Percentiles rank a stretch among this genome's conserved stretches.
Conservation (phyloP, 2,797 vertebrate genomes). For the Coccyzus lansbergi region DNA sequence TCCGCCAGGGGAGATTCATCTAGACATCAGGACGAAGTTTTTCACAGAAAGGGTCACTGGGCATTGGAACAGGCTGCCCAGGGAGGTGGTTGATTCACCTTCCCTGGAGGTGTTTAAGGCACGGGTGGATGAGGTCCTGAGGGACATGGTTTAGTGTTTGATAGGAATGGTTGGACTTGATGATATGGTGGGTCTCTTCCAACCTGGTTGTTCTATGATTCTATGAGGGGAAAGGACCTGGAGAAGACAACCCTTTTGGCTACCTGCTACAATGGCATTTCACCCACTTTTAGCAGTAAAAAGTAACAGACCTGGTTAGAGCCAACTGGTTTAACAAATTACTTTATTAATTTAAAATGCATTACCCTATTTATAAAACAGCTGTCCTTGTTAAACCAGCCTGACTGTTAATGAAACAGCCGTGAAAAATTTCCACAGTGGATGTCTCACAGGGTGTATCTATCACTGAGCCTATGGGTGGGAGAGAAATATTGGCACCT, state of each 20-base stretch:
- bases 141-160: too few relatives aligned
- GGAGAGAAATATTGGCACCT: not conserved
- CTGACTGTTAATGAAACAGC: not conserved
- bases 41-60: too few relatives aligned
- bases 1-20: too few relatives aligned
- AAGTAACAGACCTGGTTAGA: not conserved
- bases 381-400: not conserved
- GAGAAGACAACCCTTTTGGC: not conserved
- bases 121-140: too few relatives aligned
- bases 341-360: slow-evolving; percentile 11
- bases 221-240: not conserved
- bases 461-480: not conserved
- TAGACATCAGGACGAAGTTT: too few relatives aligned
- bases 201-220: too few relatives aligned
- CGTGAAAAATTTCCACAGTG: not conserved
- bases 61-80: too few relatives aligned
- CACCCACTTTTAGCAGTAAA: not conserved
- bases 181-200: too few relatives aligned
- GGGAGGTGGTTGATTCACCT: too few relatives aligned
- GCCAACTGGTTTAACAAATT: not conserved
- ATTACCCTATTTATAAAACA: not conserved
- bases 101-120: too few relatives aligned
- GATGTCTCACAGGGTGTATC: not conserved
- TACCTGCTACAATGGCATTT: not conserved
- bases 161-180: too few relatives aligned